A percentile compares a stretch with the other conserved stretches of the same genome.
These are phyloP conservation scores for Hydriomena furcata DNA, from an alignment of 2,888 invertebrate species.

Conservation along the genomic window DNA sequence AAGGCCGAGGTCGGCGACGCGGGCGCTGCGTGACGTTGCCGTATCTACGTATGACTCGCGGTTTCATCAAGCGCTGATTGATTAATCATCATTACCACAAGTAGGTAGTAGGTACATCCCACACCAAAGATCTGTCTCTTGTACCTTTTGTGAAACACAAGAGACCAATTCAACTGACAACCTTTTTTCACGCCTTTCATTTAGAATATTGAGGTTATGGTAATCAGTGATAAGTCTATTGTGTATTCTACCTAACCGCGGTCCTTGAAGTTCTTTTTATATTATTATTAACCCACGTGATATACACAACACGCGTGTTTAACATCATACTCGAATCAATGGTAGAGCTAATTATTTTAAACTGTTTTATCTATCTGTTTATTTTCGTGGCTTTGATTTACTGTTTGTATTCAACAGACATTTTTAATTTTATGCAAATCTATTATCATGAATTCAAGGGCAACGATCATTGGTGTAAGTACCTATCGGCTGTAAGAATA, in stretches of 20 bases:
- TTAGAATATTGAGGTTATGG: neutral
- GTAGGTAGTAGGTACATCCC: conserved; percentile 12
- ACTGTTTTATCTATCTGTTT: neutral
- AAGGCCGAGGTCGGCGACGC: conserved; percentile 58
- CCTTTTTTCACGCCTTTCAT: too few relatives aligned
- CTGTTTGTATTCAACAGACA: neutral
- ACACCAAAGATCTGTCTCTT: conserved; percentile 8
- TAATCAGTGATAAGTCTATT: neutral
- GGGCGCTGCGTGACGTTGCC: conserved; percentile 33
- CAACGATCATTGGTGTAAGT: too few relatives aligned
- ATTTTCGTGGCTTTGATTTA: conserved; percentile 4
- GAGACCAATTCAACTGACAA: neutral
- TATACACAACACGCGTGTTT: neutral
- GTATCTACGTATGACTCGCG: conserved; percentile 21
- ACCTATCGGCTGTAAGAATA: neutral
- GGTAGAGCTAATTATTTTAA: neutral
- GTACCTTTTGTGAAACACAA: conserved; percentile 1
- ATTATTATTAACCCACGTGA: neutral
- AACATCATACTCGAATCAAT: conserved; percentile 1
- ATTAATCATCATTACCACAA: conserved; percentile 39
- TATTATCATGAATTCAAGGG: conserved; percentile 3
- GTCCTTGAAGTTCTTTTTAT: neutral
- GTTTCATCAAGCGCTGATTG: conserved; percentile 33
- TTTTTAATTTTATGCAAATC: conserved; percentile 8
- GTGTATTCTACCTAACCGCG: too few relatives aligned